phyloP scores from a whole-genome alignment of 1,140 invertebrate genomes.

The Drosophila parvula region DNA sequence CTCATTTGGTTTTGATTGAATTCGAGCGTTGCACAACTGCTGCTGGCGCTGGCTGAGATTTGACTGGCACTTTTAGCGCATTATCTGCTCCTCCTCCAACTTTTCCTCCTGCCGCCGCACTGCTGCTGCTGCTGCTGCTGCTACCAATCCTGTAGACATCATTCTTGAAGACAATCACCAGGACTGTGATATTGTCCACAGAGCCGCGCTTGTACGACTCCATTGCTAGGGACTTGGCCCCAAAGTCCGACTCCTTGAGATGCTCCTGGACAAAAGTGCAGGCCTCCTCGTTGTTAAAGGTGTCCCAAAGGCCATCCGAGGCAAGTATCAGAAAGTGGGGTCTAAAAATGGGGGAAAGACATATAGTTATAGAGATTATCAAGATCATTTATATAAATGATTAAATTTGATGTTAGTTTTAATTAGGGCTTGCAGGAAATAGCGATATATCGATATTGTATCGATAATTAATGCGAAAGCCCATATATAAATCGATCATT shows the following conservation, averaged over 20 bases:
- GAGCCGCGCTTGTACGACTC: slow-evolving; percentile 97
- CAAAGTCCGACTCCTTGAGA: slow-evolving; percentile 93
- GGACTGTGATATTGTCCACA: slow-evolving; percentile 97
- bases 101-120: slow-evolving; percentile 6
- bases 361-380: neutral
- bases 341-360: slow-evolving; percentile 42
- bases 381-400: no score
- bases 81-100: slow-evolving; percentile 2
- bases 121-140: slow-evolving; percentile 8
- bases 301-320: slow-evolving; percentile 98
- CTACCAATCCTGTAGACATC: slow-evolving; percentile 74
- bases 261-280: slow-evolving; percentile 93
- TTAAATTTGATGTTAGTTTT: no score
- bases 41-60: slow-evolving; percentile 27
- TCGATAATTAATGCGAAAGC: no score
- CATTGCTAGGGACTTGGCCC: slow-evolving; percentile 94
- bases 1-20: slow-evolving; percentile 73
- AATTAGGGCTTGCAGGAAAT: no score
- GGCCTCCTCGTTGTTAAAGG: slow-evolving; percentile 97
- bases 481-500: no score
- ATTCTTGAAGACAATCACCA: slow-evolving; percentile 94
- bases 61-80: slow-evolving; percentile 38
- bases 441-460: no score
- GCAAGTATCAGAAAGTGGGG: slow-evolving; percentile 96
- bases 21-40: slow-evolving; percentile 63